A percentile compares a stretch with the other conserved stretches of the same genome.
Evolutionary conservation across 53 echinoderm and acorn worm species (phyloP).

Genomic region (Paracentrotus lividus): DNA sequence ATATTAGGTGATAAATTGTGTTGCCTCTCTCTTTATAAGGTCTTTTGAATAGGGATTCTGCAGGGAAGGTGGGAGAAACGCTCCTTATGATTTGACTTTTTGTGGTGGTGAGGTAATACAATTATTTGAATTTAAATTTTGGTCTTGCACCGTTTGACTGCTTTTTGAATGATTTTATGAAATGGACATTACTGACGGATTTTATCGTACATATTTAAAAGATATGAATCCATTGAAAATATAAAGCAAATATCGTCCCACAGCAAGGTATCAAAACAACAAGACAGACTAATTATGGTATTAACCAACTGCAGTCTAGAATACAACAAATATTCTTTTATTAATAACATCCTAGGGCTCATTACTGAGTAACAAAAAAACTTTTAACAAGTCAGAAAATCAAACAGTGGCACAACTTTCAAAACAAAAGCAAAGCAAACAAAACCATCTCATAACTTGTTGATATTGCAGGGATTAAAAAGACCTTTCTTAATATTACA

Average conservation of each 20-base stretch:
- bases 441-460: not conserved
- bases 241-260: too few species aligned
- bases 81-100: not conserved
- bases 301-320: not conserved
- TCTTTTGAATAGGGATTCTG: constrained; percentile 2
- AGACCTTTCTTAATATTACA: not conserved
- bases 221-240: not conserved
- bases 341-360: not conserved
- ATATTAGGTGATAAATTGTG: constrained; percentile 51
- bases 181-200: not conserved
- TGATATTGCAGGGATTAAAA: not conserved
- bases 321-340: not conserved
- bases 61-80: not conserved
- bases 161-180: not conserved
- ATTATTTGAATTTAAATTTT: not conserved
- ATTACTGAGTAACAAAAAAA: not conserved
- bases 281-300: too few species aligned
- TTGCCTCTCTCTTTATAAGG: constrained; percentile 21
- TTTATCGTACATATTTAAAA: not conserved
- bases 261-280: too few species aligned
- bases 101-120: constrained; percentile 1
- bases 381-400: not conserved
- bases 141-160: not conserved
- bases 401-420: not conserved
- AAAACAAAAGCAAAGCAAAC: not conserved